phyloP scores from a whole-genome alignment of 2,797 vertebrate species.

The Astyanax mexicanus region DNA sequence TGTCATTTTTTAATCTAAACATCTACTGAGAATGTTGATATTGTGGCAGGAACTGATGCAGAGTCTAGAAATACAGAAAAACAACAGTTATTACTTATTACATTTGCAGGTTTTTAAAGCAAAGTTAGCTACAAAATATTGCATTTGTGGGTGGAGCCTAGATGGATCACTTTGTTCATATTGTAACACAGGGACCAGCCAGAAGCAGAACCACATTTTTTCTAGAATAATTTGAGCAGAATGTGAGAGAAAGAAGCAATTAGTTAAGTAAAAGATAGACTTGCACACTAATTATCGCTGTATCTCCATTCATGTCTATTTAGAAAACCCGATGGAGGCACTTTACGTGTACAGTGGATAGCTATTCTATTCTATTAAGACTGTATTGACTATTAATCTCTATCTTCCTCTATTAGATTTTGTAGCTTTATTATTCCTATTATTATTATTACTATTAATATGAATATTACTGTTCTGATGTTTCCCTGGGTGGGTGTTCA shows the following conservation, averaged over 20 bases:
- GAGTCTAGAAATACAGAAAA: no score
- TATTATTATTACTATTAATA: slow-evolving; percentile 18
- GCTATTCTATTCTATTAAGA: slow-evolving; percentile 28
- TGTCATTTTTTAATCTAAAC: background rate
- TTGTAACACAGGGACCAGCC: slow-evolving; percentile 13
- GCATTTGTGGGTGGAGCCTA: background rate
- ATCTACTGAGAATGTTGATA: no score
- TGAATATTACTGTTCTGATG: slow-evolving; percentile 30
- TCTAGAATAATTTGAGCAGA: no score
- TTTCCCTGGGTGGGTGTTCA: slow-evolving; percentile 52
- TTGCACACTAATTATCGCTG: background rate
- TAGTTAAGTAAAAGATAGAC: background rate
- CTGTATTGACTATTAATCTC: slow-evolving; percentile 8
- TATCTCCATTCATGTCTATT: background rate
- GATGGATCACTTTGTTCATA: background rate
- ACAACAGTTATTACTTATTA: no score
- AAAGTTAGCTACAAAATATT: no score
- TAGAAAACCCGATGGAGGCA: background rate
- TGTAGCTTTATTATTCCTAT: slow-evolving; percentile 31
- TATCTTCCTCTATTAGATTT: slow-evolving; percentile 32
- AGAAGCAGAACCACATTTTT: background rate
- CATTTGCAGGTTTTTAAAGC: no score
- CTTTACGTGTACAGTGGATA: slow-evolving; percentile 25
- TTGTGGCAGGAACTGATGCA: no score
- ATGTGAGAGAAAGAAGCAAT: no score